Conservation (phyloP, 2,888 invertebrate genomes). For the Philaethria dido region DNA sequence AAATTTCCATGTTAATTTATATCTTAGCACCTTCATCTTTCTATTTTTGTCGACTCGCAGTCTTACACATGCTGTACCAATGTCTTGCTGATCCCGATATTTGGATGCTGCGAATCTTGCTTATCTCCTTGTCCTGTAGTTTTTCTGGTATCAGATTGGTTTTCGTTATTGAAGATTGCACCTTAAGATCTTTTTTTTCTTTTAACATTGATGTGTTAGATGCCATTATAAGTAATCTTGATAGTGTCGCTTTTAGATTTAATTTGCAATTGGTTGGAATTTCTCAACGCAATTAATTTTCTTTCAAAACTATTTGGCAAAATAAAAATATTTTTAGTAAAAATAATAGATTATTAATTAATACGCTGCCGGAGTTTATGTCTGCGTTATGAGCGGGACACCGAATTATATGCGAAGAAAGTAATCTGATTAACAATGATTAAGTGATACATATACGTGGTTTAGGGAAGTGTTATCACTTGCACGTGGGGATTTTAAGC, state of each 20-base stretch:
- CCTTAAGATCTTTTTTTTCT: neutral
- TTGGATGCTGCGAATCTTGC: neutral
- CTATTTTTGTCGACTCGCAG: neutral
- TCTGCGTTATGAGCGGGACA: neutral
- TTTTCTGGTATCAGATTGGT: neutral
- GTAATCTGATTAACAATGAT: conserved; percentile 12
- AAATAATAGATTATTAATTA: too few species aligned
- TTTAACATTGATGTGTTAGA: neutral
- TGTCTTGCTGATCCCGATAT: conserved; percentile 3
- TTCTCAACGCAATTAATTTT: neutral
- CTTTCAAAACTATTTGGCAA: neutral
- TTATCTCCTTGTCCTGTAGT: neutral
- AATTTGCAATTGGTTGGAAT: too few species aligned
- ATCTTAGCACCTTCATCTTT: neutral
- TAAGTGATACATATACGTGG: neutral
- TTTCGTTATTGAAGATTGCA: neutral
- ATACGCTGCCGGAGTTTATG: neutral
- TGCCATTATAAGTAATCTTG: neutral
- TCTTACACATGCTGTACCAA: conserved; percentile 12
- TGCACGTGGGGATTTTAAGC: neutral
- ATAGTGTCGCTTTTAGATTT: neutral
- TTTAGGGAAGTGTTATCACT: conserved; percentile 1
- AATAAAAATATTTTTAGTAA: too few species aligned
- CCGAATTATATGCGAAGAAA: neutral
- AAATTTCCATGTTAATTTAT: too few species aligned